Conservation (phyloP, 37 sponge, comb jelly and placozoan genomes). For the Aphrocallistes beatrix region DNA sequence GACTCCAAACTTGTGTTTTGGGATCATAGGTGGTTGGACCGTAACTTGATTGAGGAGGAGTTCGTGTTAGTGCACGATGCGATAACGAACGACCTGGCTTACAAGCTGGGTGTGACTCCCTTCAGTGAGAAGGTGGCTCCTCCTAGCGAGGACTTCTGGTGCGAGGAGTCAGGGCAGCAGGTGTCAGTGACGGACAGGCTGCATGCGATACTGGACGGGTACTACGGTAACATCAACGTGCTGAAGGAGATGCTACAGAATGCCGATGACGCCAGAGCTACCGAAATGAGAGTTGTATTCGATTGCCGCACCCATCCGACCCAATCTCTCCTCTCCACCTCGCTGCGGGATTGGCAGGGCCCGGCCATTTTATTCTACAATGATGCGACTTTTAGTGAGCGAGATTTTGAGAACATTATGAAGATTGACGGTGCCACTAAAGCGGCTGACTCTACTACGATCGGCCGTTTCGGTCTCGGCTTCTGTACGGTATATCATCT, state of each 20-base stretch:
- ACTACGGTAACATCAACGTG: slow-evolving; percentile 47
- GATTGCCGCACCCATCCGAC: slow-evolving; percentile 44
- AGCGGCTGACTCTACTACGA: slow-evolving; percentile 42
- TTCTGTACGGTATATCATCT: slow-evolving; percentile 63
- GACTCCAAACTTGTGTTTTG: not conserved
- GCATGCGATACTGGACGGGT: slow-evolving; percentile 41
- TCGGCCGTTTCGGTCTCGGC: slow-evolving; percentile 78
- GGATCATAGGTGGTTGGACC: not conserved
- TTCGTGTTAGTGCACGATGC: not conserved
- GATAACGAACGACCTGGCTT: slow-evolving; percentile 19
- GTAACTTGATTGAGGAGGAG: not conserved
- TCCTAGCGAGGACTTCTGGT: not conserved
- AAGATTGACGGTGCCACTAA: slow-evolving; percentile 65
- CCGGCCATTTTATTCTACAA: slow-evolving; percentile 69
- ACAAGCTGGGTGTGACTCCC: slow-evolving; percentile 5
- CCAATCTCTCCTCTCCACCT: slow-evolving; percentile 27
- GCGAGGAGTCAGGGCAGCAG: slow-evolving; percentile 6
- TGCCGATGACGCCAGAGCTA: slow-evolving; percentile 81
- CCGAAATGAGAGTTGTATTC: slow-evolving; percentile 52
- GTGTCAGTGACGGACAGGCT: slow-evolving; percentile 9
- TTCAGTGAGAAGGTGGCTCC: slow-evolving; percentile 15
- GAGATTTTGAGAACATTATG: slow-evolving; percentile 60
- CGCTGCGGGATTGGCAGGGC: slow-evolving; percentile 61
- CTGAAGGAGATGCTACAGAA: slow-evolving; percentile 77
- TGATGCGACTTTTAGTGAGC: slow-evolving; percentile 39